Base-by-base conservation (phyloP, 2,797 vertebrate species). In the Sebastes taczanowskii region DNA sequence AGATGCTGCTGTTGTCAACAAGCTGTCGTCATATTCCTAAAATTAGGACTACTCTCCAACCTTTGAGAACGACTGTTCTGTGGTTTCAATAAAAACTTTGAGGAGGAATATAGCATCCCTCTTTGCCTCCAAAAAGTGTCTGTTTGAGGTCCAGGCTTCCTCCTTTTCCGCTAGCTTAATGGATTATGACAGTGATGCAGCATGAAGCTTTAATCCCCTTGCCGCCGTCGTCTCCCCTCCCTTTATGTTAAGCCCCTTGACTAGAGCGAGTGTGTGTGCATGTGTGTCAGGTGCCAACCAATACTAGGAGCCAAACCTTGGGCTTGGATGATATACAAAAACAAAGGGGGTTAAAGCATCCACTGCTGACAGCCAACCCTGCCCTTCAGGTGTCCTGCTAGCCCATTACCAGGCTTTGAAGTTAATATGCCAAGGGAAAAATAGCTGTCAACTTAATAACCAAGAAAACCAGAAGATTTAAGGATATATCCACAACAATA, bases 141-240 rank as follows among this genome's bases (percentile, higher is more conserved):
- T 91, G 79, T 90, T 78, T 86, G 75, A 87, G 81, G 84, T 75
- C 71, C 73, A 86, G 75, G 60, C 81, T 69, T 86, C 64, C 83
- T 90, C 56, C 74, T 84, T 89, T 93, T 89, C 87, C 71, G 55
- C 91, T 87, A 76, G 87, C 77, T 93, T 93, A 93, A 91, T 92
- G 90, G 90, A 94, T 92, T 93, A 92, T 89, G 92, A 91, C 91
- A 92, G 88, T 88, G 91, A 93, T 93, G 89, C 91, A 88, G 93
- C 90, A 77, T 92, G 90, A 94, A 90, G 82, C 65, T 72, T 89
- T 93, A 94, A 94, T 94, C 93, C 85, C 77, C 83, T 80, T 65
- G 52, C 84, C 78, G 71, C 82, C 85, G 55, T 77, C 69, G 77
- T 87, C 87, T 91, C 73, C 82, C 84, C 88, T 88, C 86, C 92